These are phyloP conservation scores for Anoura caudifer DNA, from an alignment of 2,113 vertebrate species.

Conservation along the genomic window DNA sequence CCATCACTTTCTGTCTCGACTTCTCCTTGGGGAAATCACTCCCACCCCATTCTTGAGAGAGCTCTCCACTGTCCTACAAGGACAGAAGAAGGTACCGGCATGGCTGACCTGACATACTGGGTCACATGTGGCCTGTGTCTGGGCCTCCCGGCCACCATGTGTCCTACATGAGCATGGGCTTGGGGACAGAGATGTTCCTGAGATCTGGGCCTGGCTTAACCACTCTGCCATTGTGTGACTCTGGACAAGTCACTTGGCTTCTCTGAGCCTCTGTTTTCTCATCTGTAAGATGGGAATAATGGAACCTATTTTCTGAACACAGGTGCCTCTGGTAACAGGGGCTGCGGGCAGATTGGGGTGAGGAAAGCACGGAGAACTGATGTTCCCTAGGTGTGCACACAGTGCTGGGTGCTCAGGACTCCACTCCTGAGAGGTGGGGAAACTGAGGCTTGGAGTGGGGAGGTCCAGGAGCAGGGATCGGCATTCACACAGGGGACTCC, in stretches of 20 bases:
- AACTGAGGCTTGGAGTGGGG: not conserved
- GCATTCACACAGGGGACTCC: not conserved
- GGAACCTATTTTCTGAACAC: not conserved
- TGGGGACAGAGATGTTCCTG: not conserved
- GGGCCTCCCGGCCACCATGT: not conserved
- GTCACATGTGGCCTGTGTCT: not conserved
- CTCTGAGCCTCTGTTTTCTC: not conserved
- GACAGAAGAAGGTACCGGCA: not conserved
- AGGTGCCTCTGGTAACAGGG: not conserved
- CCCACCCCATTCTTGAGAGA: fast-evolving
- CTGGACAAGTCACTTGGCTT: not conserved
- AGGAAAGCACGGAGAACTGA: not conserved
- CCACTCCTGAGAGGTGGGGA: not conserved
- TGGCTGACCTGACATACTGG: fast-evolving
- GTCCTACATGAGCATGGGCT: not conserved
- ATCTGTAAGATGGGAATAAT: not conserved
- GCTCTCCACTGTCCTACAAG: not conserved
- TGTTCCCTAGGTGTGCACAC: fast-evolving
- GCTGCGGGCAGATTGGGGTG: not conserved
- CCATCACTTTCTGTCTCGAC: not conserved
- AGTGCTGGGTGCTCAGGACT: fast-evolving
- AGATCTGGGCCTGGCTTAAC: not conserved
- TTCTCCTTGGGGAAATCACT: not conserved
- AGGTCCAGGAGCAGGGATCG: not conserved
- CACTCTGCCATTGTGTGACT: not conserved